Evolutionary conservation across 35 echinoderm and acorn worm species (phyloP).

Genomic region (Apostichopus parvimensis): DNA sequence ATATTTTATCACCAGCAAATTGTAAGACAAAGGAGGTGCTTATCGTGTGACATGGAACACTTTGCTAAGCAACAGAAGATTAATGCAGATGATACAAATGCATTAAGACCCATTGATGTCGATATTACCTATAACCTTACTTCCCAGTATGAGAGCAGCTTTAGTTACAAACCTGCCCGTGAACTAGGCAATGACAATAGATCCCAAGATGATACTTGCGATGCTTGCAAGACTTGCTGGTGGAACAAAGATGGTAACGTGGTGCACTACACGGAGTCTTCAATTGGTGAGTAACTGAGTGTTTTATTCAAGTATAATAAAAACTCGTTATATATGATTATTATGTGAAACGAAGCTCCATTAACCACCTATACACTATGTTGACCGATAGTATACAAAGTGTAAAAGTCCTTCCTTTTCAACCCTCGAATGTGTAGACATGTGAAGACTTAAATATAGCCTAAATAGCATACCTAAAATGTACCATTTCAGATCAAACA

Average conservation of each 20-base stretch:
- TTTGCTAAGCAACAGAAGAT: neutral
- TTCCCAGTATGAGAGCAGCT: neutral
- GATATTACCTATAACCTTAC: neutral
- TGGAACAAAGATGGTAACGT: slow-evolving; percentile 7
- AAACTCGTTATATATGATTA: too few species aligned
- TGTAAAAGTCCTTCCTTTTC: too few species aligned
- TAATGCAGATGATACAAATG: neutral
- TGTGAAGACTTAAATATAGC: too few species aligned
- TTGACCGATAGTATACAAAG: too few species aligned
- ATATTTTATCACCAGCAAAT: slow-evolving; percentile 14
- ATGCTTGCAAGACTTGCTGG: slow-evolving; percentile 10
- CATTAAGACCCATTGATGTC: neutral
- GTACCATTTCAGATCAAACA: too few species aligned
- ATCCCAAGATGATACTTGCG: neutral
- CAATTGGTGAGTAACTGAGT: slow-evolving; percentile 7
- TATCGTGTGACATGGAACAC: slow-evolving; percentile 25
- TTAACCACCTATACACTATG: too few species aligned
- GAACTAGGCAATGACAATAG: neutral
- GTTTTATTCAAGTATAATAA: too few species aligned
- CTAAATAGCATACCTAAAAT: too few species aligned
- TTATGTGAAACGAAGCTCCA: too few species aligned
- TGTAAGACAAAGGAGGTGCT: neutral
- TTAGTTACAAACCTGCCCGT: too few species aligned
- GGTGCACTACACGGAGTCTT: neutral
- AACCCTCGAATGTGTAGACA: too few species aligned